phyloP scores from a whole-genome alignment of 2,888 invertebrate genomes.

The Rotaria sp. region DNA sequence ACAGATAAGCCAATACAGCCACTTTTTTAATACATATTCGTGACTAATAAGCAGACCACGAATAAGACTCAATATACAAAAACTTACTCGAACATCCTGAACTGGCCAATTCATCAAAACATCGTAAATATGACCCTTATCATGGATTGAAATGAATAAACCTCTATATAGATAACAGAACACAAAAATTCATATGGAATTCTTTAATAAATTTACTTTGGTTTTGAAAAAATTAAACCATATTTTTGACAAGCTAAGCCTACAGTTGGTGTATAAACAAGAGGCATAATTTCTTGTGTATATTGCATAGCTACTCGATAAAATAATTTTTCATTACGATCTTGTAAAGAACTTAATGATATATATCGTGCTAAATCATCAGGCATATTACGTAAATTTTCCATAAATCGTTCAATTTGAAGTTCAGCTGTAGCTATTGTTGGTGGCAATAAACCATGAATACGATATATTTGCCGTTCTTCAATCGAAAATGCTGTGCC shows the following conservation, averaged over 20 bases:
- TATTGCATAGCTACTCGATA: conserved; percentile 36
- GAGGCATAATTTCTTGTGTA: conserved; percentile 41
- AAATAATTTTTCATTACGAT: conserved; percentile 41
- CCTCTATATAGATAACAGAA: conserved; percentile 60
- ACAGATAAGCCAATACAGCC: not conserved
- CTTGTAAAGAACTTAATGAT: conserved; percentile 32
- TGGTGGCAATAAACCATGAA: conserved; percentile 41
- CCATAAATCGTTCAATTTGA: conserved; percentile 33
- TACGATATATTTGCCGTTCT: conserved; percentile 40
- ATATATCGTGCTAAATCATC: conserved; percentile 39
- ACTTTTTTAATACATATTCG: too few relatives aligned
- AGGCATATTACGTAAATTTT: conserved; percentile 36
- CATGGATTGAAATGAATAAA: conserved; percentile 87
- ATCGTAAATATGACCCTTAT: conserved; percentile 86
- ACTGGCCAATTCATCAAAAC: conserved; percentile 82
- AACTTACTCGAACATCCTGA: conserved; percentile 55
- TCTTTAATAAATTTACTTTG: conserved; percentile 35
- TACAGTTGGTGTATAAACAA: conserved; percentile 40
- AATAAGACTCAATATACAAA: too few relatives aligned
- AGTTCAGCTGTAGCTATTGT: conserved; percentile 32
- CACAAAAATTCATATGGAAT: not conserved
- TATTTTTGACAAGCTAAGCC: conserved; percentile 41
- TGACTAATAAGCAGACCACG: too few relatives aligned
- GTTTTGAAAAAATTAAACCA: conserved; percentile 37
- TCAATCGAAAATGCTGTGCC: conserved; percentile 38